Evolutionary conservation across 2,888 invertebrate genomes (phyloP), one percentile per base, ranked within the genome.

Genomic region (Aphidius colemani): DNA sequence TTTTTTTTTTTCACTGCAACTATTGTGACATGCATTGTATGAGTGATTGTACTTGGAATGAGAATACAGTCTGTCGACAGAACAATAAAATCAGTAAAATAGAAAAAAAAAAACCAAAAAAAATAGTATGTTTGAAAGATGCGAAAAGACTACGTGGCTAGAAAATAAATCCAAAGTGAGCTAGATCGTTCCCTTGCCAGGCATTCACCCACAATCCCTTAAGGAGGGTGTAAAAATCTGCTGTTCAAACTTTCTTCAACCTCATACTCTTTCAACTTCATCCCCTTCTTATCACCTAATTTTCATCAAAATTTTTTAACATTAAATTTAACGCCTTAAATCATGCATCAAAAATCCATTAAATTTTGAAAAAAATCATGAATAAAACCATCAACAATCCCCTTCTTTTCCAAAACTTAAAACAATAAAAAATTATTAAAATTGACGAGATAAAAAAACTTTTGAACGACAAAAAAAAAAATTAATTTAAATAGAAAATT

Each of bases 101-200:
- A 11, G 43, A 13, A 61, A 45, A 53, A 7, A 48, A 43, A 49
- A 11, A 30, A 30, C 3, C 39, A 51, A 49, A 61, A 51, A 46
- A 56, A 57, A 58, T 60, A 11, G 59, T 55, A 61, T 64, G 64
- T 61, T 56, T 50, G 53, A 55, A 53, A 58, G 59, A 63, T 62
- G 61, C 63, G 63, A 65, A 63, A 70, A 68, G 67, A 66, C 65
- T 74, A 73, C 74, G 74, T 74, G 75, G 69, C 63, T 65, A 66
- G 74, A 74, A 74, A 74, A 71, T 71, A 69, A 74, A 74, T 70
- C 67, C 64, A 58, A 69, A 68, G 69, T 65, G 72, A 61, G 62
- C 57, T 58, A 56, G 63, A 64, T 61, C 62, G 61, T 61, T 61
- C 60, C 63, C 55, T 61, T 67, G 64, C 58, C 50, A 68, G 70